Conservation (phyloP, 2,888 invertebrate species). For the Argyresthia goedartella region DNA sequence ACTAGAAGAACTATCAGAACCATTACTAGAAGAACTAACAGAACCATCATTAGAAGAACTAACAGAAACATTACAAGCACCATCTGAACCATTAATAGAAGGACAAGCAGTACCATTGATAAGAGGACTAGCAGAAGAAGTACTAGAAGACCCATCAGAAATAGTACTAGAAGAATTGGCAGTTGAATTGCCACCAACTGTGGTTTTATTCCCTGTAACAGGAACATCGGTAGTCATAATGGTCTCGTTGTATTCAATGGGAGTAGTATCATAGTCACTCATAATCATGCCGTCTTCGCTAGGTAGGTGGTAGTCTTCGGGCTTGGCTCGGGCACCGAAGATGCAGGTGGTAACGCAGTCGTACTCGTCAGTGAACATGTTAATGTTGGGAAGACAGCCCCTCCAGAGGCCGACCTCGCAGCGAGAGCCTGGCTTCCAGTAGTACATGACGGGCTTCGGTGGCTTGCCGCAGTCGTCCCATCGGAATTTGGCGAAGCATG, state of each 20-base stretch:
- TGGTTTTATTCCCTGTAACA: too few relatives aligned
- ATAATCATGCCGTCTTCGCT: background rate
- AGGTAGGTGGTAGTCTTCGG: background rate
- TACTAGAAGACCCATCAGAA: too few relatives aligned
- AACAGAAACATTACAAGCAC: too few relatives aligned
- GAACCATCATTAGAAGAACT: too few relatives aligned
- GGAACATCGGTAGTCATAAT: too few relatives aligned
- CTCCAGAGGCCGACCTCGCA: conserved; percentile 56
- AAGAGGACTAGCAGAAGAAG: too few relatives aligned
- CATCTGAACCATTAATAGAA: too few relatives aligned
- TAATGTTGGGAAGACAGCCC: conserved; percentile 48
- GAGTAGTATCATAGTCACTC: background rate
- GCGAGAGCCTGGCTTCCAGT: conserved; percentile 50
- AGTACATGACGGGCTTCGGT: conserved; percentile 44
- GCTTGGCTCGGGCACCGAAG: conserved; percentile 23
- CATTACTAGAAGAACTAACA: too few relatives aligned
- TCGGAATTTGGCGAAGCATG: conserved; percentile 38
- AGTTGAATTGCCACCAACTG: too few relatives aligned
- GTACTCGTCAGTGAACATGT: conserved; percentile 53
- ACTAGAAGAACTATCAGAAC: too few relatives aligned
- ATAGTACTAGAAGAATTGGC: too few relatives aligned
- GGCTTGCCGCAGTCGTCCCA: conserved; percentile 46
- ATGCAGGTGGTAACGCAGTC: conserved; percentile 51
- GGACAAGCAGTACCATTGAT: too few relatives aligned
- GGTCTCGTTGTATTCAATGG: background rate